phyloP scores from a whole-genome alignment of 2,113 vertebrate species.

The Sander vitreus region DNA sequence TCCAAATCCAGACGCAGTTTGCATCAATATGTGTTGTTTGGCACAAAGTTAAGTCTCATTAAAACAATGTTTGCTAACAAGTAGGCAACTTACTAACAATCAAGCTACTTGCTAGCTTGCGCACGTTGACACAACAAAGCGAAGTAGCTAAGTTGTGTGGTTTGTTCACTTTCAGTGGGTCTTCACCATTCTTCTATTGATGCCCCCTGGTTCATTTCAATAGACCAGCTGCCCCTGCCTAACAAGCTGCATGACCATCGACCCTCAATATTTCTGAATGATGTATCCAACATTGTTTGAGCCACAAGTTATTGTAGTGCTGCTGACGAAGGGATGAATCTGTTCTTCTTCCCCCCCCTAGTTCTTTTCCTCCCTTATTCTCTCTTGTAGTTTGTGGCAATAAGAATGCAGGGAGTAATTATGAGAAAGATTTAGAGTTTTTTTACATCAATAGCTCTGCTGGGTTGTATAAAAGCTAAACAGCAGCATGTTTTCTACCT shows the following conservation, averaged over 20 bases:
- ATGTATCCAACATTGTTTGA: conserved; percentile 4
- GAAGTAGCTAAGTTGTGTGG: not conserved
- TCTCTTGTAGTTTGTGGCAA: conserved; percentile 39
- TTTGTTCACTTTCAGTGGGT: not conserved
- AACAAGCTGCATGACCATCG: not conserved
- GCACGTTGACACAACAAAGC: not conserved
- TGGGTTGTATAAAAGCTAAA: conserved; percentile 61
- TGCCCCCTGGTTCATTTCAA: not conserved
- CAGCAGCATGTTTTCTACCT: conserved; percentile 54
- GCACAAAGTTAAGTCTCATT: not conserved
- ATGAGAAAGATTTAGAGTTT: conserved; percentile 52
- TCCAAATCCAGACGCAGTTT: not conserved
- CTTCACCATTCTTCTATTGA: not conserved
- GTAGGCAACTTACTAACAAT: not conserved
- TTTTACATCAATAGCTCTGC: conserved; percentile 63
- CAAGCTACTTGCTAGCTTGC: too few relatives aligned
- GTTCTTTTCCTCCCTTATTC: not conserved
- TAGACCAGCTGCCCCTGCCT: too few relatives aligned
- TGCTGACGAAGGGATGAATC: conserved; percentile 33
- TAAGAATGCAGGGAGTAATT: conserved; percentile 60
- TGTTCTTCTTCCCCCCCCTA: not conserved
- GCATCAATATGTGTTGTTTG: not conserved
- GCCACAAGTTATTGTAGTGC: conserved; percentile 5
- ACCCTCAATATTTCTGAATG: not conserved
- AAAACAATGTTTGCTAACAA: not conserved